A percentile compares a stretch with the other conserved stretches of the same genome.
Conservation (phyloP, 1,140 invertebrate species). For the Drosophila fuyamai region DNA sequence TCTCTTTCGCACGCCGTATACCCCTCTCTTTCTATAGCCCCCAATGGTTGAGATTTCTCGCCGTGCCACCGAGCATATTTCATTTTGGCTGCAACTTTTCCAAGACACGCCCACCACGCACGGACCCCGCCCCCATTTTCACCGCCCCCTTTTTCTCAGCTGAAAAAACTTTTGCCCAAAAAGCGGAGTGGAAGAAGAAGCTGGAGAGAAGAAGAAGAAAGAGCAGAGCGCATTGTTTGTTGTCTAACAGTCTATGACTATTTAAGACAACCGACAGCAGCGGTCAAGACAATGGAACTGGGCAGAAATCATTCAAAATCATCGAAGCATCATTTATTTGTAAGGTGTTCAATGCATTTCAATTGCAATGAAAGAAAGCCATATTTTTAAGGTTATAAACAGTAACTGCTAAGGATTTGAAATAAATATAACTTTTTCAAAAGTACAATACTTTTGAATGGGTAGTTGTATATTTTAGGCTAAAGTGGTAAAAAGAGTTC, state of each 20-base stretch:
- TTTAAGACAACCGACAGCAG: slow-evolving; percentile 60
- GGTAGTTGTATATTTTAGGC: no score
- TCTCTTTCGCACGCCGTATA: slow-evolving; percentile 1
- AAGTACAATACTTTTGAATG: no score
- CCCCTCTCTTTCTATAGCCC: neutral
- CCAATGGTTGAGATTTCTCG: slow-evolving; percentile 65
- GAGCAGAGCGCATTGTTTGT: slow-evolving; percentile 63
- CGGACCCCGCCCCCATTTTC: slow-evolving; percentile 19
- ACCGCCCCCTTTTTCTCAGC: neutral
- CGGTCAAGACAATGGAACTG: neutral
- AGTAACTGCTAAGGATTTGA: no score
- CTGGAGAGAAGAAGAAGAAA: slow-evolving; percentile 14
- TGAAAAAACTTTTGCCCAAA: slow-evolving; percentile 63
- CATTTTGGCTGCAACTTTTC: slow-evolving; percentile 78
- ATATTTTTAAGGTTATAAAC: no score
- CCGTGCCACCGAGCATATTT: slow-evolving; percentile 79
- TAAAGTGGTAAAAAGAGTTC: no score
- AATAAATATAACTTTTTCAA: no score
- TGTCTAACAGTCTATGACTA: slow-evolving; percentile 81
- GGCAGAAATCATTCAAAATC: neutral
- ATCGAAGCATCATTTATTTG: no score
- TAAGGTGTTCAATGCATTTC: no score
- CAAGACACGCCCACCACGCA: slow-evolving; percentile 67
- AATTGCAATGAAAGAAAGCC: no score
- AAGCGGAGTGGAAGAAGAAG: slow-evolving; percentile 23